Conservation (phyloP, 2,113 vertebrate species). For the Nicator chloris region DNA sequence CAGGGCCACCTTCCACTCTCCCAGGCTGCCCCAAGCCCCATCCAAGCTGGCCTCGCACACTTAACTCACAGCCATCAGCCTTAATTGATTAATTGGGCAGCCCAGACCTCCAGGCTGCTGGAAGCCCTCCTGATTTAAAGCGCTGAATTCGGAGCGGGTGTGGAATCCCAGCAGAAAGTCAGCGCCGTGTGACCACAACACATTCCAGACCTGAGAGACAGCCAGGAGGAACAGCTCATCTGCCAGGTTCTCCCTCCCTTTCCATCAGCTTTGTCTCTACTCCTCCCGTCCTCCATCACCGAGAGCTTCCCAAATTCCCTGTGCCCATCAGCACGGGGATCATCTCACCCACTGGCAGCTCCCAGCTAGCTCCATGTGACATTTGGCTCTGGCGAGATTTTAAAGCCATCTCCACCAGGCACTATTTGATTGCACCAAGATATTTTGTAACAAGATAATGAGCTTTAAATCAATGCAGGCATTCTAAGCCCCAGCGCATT, state of each 20-base stretch:
- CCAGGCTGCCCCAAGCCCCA: not conserved
- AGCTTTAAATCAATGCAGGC: conserved; percentile 64
- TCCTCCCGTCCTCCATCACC: not conserved
- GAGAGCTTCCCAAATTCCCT: not conserved
- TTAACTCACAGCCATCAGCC: not conserved
- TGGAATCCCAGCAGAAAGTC: not conserved
- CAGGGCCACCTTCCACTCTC: not conserved
- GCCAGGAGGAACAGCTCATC: not conserved
- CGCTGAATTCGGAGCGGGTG: rapidly evolving
- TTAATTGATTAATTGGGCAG: not conserved
- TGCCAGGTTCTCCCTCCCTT: not conserved
- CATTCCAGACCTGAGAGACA: not conserved
- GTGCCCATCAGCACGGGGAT: conserved; percentile 1
- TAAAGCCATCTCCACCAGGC: conserved; percentile 23
- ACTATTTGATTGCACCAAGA: conserved; percentile 63
- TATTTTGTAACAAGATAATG: conserved; percentile 68
- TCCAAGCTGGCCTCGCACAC: not conserved
- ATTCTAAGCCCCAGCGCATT: conserved; percentile 46
- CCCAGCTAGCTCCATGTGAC: conserved; percentile 38
- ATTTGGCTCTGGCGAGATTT: conserved; percentile 31
- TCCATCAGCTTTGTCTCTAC: not conserved
- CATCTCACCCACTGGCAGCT: not conserved
- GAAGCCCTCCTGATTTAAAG: not conserved
- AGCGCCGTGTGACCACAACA: rapidly evolving
- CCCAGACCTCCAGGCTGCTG: not conserved